Evolutionary conservation across 1,140 invertebrate species (phyloP).

Genomic region (Aradophagus sp.): DNA sequence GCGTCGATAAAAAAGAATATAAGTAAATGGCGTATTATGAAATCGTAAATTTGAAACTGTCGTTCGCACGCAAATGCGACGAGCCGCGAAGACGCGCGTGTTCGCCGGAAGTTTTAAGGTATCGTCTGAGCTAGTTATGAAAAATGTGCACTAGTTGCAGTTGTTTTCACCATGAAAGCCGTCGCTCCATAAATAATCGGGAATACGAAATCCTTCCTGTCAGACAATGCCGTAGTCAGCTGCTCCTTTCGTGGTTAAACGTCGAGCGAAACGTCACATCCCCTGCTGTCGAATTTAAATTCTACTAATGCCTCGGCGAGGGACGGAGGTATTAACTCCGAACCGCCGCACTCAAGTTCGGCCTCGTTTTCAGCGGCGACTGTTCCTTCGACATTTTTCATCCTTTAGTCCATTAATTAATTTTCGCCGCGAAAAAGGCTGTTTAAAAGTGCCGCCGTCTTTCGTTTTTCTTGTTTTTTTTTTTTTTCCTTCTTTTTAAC

Average conservation of each 20-base stretch:
- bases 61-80: too few species aligned
- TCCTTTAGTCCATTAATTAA: conserved; percentile 10
- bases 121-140: conserved; percentile 15
- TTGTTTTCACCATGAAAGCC: conserved; percentile 8
- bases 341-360: conserved; percentile 5
- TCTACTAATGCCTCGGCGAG: conserved; percentile 9
- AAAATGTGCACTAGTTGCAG: conserved; percentile 5
- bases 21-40: not conserved
- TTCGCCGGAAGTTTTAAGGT: too few species aligned
- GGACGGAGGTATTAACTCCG: conserved; percentile 16
- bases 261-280: conserved; percentile 8
- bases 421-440: not conserved
- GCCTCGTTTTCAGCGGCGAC: conserved; percentile 11
- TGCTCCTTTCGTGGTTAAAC: conserved; percentile 21
- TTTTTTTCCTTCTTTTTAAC: too few species aligned
- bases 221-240: conserved; percentile 19
- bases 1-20: not conserved
- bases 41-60: too few species aligned
- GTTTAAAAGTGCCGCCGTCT: too few species aligned
- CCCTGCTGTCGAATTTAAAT: conserved; percentile 38
- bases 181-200: conserved; percentile 24
- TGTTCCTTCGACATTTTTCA: conserved; percentile 18
- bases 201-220: conserved; percentile 10
- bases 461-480: too few species aligned
- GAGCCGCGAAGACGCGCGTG: too few species aligned